phyloP scores from a whole-genome alignment of 1,140 invertebrate species.

The Bombus waltoni region DNA sequence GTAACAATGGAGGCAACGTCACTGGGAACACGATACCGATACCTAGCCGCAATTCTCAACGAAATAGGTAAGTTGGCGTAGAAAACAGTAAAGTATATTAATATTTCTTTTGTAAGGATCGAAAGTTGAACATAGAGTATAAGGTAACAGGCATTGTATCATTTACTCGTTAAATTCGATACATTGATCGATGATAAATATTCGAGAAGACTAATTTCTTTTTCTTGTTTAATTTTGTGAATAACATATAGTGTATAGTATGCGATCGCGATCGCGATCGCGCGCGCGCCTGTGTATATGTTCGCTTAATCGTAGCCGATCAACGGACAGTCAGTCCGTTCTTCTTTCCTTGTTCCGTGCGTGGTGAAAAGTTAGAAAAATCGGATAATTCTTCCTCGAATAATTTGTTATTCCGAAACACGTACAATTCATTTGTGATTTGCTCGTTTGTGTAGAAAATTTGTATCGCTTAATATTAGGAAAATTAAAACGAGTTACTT shows the following conservation, averaged over 20 bases:
- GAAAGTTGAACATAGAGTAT: not conserved
- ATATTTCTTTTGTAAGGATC: not conserved
- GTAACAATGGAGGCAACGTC: conserved; percentile 71
- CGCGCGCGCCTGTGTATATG: rapidly evolving
- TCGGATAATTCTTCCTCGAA: not conserved
- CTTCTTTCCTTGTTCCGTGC: not conserved
- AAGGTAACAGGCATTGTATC: no score
- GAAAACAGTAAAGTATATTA: not conserved
- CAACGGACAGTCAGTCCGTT: not conserved
- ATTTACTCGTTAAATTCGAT: not conserved
- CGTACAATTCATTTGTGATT: not conserved
- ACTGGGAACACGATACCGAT: conserved; percentile 72
- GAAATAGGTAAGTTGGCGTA: conserved; percentile 71
- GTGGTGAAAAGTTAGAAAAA: not conserved
- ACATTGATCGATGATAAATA: not conserved
- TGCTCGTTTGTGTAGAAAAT: not conserved
- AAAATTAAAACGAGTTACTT: not conserved
- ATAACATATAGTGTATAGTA: not conserved
- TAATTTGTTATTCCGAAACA: not conserved
- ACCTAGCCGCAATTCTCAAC: conserved; percentile 71
- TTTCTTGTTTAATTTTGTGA: not conserved
- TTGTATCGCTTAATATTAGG: not conserved
- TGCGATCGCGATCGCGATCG: no score
- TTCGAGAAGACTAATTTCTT: not conserved
- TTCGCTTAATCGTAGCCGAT: not conserved